Conservation (phyloP, 2,888 invertebrate genomes). For the Plagodis dolabraria region DNA sequence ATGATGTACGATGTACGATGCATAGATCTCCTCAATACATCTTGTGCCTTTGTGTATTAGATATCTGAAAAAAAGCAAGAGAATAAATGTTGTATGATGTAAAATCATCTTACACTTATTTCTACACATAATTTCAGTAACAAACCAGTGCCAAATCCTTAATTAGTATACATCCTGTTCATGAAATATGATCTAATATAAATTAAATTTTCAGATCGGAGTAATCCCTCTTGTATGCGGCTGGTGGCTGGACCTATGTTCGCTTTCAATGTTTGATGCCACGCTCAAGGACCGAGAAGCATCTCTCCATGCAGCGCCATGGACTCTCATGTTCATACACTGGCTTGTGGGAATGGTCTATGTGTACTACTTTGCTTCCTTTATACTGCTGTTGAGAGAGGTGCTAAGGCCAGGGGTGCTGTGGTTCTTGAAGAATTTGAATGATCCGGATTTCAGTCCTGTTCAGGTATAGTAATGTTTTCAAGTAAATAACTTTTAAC, state of each 20-base stretch:
- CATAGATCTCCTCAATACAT: too few species aligned
- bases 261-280: conserved; percentile 95
- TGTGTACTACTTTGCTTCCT: conserved; percentile 99
- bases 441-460: conserved; percentile 99
- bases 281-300: conserved; percentile 94
- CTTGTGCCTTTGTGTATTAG: too few species aligned
- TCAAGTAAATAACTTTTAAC: too few species aligned
- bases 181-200: neutral
- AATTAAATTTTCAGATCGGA: conserved; percentile 86
- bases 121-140: too few species aligned
- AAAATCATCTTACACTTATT: too few species aligned
- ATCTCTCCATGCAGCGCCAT: conserved; percentile 95
- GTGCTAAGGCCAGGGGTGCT: conserved; percentile 98
- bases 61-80: too few species aligned
- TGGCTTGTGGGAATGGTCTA: conserved; percentile 99
- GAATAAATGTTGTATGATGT: too few species aligned
- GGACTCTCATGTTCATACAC: conserved; percentile 98
- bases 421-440: conserved; percentile 98
- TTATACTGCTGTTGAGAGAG: conserved; percentile 95
- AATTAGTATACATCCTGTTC: too few species aligned
- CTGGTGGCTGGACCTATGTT: conserved; percentile 99
- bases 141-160: too few species aligned
- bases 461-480: conserved; percentile 88
- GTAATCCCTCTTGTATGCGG: conserved; percentile 98
- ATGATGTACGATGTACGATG: too few species aligned